Evolutionary conservation across 2,797 vertebrate species (phyloP), one percentile per base, ranked within the genome.

Genomic region (Danio kyathit): DNA sequence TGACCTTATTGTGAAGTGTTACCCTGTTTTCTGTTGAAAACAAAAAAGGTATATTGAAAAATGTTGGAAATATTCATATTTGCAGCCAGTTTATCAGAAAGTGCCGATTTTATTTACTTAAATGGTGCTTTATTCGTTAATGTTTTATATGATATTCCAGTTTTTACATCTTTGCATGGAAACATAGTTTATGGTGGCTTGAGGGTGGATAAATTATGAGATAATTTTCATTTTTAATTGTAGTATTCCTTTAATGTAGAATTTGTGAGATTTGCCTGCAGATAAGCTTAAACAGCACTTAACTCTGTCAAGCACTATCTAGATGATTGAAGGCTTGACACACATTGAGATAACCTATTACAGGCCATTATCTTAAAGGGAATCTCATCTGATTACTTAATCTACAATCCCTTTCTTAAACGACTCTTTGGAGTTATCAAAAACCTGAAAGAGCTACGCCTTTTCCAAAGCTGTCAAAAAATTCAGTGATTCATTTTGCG

Each of bases 361-460:
- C 6, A 40, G 13, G 9, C 40, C 49, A 46, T 40, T 77, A 66
- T 77, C 61, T 44, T 13, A 65, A 11, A 52, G 7, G 0, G 61
- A n/a, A 61, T 63, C 17, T 63, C 16, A 51, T 51, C 29, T 78
- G 7, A 40, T 19, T 19, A 21, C n/a, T 10, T 60, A 59, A 48
- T 48, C 43, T 74, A 0, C 52, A 40, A 17, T 21, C 46, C 79
- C 67, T 63, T 71, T 79, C 56, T 19, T 64, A 60, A 69, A 78
- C 59, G 43, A 59, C 10, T 65, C 63, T 21, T 52, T 52, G 7
- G 51, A 60, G 66, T 51, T 29, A 59, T 78, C 43, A 57, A 57
- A 59, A 48, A 48, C 41, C 63, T 69, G 16, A 70, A 70, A 44
- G 16, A 29, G 12, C 44, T 51, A 60, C 12, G 14, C 9, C 65